phyloP scores from a whole-genome alignment of 2,797 vertebrate species.

The Eulemur rubriventer region DNA sequence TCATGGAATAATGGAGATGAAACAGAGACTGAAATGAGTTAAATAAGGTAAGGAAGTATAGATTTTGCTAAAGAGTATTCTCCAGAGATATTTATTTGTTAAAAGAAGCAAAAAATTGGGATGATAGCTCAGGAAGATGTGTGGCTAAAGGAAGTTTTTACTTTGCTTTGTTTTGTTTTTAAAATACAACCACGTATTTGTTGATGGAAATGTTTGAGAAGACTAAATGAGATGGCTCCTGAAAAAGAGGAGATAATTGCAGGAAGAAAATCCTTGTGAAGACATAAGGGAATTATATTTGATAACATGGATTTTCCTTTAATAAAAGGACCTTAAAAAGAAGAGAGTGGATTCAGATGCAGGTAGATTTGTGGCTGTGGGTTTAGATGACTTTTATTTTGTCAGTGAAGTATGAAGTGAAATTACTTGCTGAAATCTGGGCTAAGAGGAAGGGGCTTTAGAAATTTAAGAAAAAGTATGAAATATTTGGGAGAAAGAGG shows the following conservation, averaged over 20 bases:
- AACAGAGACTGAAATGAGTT: background rate
- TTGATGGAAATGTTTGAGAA: slow-evolving; percentile 11
- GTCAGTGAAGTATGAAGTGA: background rate
- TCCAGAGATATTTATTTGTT: background rate
- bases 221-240: background rate
- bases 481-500: background rate
- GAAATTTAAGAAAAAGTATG: background rate
- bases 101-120: background rate
- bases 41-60: background rate
- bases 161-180: slow-evolving; percentile 22
- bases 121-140: background rate
- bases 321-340: background rate
- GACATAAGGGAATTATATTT: background rate
- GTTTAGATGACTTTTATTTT: slow-evolving; percentile 37
- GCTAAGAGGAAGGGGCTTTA: background rate
- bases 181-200: background rate
- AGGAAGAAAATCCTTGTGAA: background rate
- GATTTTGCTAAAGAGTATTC: background rate
- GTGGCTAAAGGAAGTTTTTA: background rate
- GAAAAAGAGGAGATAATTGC: background rate
- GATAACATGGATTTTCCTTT: background rate
- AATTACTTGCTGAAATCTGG: background rate
- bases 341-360: background rate
- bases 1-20: background rate
- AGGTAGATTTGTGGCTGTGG: background rate